These are phyloP conservation scores for Fringilla coelebs DNA, from an alignment of 2,797 vertebrate genomes.

Conservation along the genomic window DNA sequence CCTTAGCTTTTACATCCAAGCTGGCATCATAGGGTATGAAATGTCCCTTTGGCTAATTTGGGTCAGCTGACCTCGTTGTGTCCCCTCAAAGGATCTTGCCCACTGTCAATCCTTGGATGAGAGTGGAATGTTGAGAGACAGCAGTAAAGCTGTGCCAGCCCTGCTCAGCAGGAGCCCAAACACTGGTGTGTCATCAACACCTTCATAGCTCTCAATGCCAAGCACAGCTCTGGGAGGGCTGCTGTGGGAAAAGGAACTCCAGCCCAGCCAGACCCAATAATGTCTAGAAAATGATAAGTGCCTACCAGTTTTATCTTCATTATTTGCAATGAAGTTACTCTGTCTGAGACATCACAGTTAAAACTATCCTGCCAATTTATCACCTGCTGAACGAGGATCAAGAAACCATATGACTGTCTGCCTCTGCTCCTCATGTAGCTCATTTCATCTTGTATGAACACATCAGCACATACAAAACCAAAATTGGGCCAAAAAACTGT, in stretches of 20 bases:
- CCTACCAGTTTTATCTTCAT: neutral
- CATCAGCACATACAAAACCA: accelerated
- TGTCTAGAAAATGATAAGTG: neutral
- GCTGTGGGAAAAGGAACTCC: neutral
- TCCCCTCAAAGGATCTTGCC: neutral
- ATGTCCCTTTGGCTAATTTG: neutral
- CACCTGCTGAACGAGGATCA: neutral
- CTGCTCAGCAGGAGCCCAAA: neutral
- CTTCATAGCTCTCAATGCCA: neutral
- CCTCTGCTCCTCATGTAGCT: neutral
- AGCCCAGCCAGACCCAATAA: neutral
- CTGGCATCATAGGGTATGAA: neutral
- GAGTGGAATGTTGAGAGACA: neutral
- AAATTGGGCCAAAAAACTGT: neutral
- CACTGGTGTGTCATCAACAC: no score
- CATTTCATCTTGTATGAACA: neutral
- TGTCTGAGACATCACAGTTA: neutral
- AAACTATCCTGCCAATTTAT: neutral
- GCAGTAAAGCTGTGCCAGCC: neutral
- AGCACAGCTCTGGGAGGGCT: neutral
- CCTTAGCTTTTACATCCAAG: neutral
- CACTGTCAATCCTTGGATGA: neutral
- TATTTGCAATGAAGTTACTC: neutral
- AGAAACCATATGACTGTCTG: neutral
- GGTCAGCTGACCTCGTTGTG: neutral